Evolutionary conservation across 1,140 invertebrate genomes (phyloP), one percentile per base, ranked within the genome.

Genomic region (Drosophila watanabei): DNA sequence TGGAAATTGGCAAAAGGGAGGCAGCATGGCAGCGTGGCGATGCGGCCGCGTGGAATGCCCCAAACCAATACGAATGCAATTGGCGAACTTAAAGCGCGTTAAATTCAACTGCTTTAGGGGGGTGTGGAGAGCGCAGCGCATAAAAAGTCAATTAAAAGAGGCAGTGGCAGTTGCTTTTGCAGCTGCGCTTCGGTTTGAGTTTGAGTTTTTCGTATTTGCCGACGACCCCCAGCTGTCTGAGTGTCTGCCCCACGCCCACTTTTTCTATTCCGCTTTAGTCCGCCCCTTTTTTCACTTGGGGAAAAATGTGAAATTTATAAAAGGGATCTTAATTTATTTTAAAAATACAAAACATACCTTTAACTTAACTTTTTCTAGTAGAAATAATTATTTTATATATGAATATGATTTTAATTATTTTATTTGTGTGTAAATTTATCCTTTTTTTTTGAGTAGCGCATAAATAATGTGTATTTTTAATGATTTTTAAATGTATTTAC

Each of bases 111-210:
- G 61, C 64, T 60, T 48, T 6, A 28, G 37, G 30, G 32, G 45
- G 7, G 13, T 4, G 39, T 32, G 39, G 24, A 16, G 16, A 76
- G 86, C 78, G 63, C 79, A 89, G 79, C 81, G 86, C 86, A 89
- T 89, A 89, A 89, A 89, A 89, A 89, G 86, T 89, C 86, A 89
- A 89, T 89, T 89, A 89, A 89, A 89, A 85, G 79, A 57, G 72
- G 64, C 71, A 59, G 70, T 72, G 70, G 68, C 72, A 68, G 73
- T 90, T 89, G 85, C 85, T 89, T 85, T 85, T 89, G 52, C 86
- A 89, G 86, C 86, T 89, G 86, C 75, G 68, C 61, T 90, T 61
- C 70, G 66, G 82, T 84, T 70, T 60, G 75, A 76, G 77, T 69
- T 52, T 52, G 75, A 49, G 61, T 48, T 75, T 58, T 58, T 76